A percentile compares a stretch with the other conserved stretches of the same genome.
Evolutionary conservation across 2,113 vertebrate species (phyloP).

Genomic region (Xiphias gladius): DNA sequence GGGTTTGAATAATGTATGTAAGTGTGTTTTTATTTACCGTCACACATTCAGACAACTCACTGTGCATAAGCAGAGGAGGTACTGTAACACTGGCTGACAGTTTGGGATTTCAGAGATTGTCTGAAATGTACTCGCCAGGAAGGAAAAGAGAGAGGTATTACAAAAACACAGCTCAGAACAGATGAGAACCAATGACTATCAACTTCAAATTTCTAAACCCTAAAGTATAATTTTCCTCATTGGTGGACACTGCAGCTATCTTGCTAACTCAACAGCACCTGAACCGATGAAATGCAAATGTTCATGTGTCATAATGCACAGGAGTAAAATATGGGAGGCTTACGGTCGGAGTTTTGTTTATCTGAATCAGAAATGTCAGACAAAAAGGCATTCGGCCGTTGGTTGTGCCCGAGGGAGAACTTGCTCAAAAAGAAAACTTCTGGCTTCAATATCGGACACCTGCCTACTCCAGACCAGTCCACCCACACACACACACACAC

Average conservation of each 20-base stretch:
- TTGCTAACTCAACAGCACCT: neutral
- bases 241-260: neutral
- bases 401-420: neutral
- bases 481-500: too few relatives aligned
- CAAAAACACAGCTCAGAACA: neutral
- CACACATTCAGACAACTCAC: neutral
- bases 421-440: neutral
- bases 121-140: neutral
- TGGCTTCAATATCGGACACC: conserved; percentile 21
- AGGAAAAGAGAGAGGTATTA: neutral
- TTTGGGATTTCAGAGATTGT: neutral
- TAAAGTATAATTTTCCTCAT: neutral
- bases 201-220: neutral
- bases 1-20: neutral
- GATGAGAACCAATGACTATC: neutral
- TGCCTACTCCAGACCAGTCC: neutral
- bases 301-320: neutral
- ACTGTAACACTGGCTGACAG: neutral
- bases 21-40: neutral
- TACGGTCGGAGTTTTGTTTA: conserved; percentile 4
- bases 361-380: neutral
- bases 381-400: neutral
- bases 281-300: neutral
- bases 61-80: neutral
- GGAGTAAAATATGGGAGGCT: neutral